Evolutionary conservation across 2,797 vertebrate species (phyloP).

Genomic region (Brachyalestes nurse): DNA sequence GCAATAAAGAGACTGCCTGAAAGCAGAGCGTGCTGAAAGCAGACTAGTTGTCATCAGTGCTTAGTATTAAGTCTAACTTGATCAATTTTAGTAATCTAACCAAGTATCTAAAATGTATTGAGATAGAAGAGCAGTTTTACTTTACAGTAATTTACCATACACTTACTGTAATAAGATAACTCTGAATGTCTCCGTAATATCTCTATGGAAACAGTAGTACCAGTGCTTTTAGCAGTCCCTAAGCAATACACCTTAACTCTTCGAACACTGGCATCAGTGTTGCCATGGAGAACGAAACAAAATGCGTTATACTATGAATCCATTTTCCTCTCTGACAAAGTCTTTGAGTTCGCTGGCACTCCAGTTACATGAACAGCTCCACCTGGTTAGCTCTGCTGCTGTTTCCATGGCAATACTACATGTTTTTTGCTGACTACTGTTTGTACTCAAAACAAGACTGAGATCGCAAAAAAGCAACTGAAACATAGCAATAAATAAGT

Average conservation of each 20-base stretch:
- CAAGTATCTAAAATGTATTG: not conserved
- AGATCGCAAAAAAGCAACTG: not conserved
- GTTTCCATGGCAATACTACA: conserved; percentile 59
- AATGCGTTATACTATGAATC: not conserved
- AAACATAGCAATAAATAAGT: too few relatives aligned
- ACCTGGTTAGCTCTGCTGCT: conserved; percentile 38
- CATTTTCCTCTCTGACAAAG: conserved; percentile 28
- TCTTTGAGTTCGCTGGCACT: conserved; percentile 39
- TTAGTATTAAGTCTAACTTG: not conserved
- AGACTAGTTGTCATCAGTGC: not conserved
- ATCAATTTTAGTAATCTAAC: not conserved
- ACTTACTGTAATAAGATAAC: not conserved
- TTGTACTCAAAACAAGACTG: conserved; percentile 30
- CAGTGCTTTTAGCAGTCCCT: not conserved
- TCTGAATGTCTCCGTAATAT: not conserved
- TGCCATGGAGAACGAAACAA: not conserved
- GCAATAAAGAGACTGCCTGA: too few relatives aligned
- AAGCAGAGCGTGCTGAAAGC: too few relatives aligned
- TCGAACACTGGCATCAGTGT: not conserved
- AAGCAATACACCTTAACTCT: not conserved
- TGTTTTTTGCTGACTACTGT: conserved; percentile 48
- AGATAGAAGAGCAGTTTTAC: not conserved
- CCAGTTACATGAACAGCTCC: conserved; percentile 33
- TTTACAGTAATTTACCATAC: not conserved
- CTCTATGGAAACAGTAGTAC: not conserved